Evolutionary conservation across 2,797 vertebrate genomes (phyloP), one percentile per base, ranked within the genome.

Genomic region (Acanthiza pusilla): DNA sequence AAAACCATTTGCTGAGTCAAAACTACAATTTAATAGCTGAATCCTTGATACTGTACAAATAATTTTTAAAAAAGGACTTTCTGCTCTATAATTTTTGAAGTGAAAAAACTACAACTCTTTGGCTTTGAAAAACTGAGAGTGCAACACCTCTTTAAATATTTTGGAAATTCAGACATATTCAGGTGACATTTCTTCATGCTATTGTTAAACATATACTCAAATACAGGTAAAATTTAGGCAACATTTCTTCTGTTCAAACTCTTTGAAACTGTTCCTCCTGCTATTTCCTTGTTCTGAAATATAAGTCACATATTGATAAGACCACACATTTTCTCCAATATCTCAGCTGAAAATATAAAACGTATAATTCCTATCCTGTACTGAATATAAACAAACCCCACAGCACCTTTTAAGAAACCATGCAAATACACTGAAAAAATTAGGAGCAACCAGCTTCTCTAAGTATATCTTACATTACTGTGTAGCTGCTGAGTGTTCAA

Each of bases 1-100:
- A 73, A 75, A 84, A 55, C 0, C 26, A 88, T 12, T 65, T 73
- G 45, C 32, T 76, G 45, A 68, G 71, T 62, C 45, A 76, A 51
- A 83, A 47, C 11, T 63, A 23, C 29, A 68, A 60, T 60, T 74
- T 57, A 54, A 71, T 20, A 88, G 21, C 36, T 63, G 32, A 85
- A 63, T 60, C 27, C 12, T 65, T 63, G 27, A 50, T 30, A 34
- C 2, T 17, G 45, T 16, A 51, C 25, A 54, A 54, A 14, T 19
- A 10, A 1, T 9, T 54, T 30, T 18, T 11, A 14, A 1, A 3
- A n/a, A 10, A 61, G 6, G 26, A 58, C 5, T 67, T 50, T 21
- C 27, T 55, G n/a, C 40, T 61, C 9, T 26, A 5, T 36, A 38
- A 47, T 74, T 79, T 61, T 89, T 70, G 29, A 17, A 79, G 9